These are phyloP conservation scores for Patiria pectinifera DNA, from an alignment of 53 echinoderm and acorn worm genomes.

Conservation along the genomic window DNA sequence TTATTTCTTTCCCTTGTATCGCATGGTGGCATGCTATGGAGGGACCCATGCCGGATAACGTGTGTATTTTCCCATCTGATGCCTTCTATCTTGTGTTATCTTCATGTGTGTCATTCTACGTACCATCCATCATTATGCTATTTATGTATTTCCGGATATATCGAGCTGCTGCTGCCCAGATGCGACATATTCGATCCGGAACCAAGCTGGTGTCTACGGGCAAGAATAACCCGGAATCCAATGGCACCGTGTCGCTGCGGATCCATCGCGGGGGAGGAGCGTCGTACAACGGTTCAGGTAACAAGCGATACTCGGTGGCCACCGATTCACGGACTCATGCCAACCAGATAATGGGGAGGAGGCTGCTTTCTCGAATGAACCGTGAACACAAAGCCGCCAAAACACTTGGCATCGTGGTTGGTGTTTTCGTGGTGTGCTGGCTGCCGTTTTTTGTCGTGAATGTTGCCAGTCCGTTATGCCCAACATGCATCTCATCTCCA, in stretches of 20 bases:
- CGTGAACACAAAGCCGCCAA: slow-evolving; percentile 78
- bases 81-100: slow-evolving; percentile 79
- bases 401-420: slow-evolving; percentile 70
- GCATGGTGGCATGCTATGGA: slow-evolving; percentile 84
- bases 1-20: slow-evolving; percentile 88
- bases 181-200: slow-evolving; percentile 77
- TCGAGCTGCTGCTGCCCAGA: slow-evolving; percentile 75
- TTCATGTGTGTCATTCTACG: slow-evolving; percentile 89
- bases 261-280: slow-evolving; percentile 82
- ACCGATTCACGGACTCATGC: slow-evolving; percentile 51
- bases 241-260: slow-evolving; percentile 76
- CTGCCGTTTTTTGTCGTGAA: slow-evolving; percentile 72
- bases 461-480: slow-evolving; percentile 50
- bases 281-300: slow-evolving; percentile 12
- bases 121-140: slow-evolving; percentile 83
- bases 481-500: slow-evolving; percentile 61
- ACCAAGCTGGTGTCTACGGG: slow-evolving; percentile 71
- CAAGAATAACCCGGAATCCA: slow-evolving; percentile 55
- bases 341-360: slow-evolving; percentile 50
- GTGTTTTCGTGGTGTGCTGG: slow-evolving; percentile 73
- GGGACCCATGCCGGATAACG: slow-evolving; percentile 66
- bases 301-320: slow-evolving; percentile 37
- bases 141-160: slow-evolving; percentile 84
- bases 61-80: slow-evolving; percentile 80
- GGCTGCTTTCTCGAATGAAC: slow-evolving; percentile 62